phyloP scores from a whole-genome alignment of 2,797 vertebrate genomes.

The Lepilemur ruficaudatus region DNA sequence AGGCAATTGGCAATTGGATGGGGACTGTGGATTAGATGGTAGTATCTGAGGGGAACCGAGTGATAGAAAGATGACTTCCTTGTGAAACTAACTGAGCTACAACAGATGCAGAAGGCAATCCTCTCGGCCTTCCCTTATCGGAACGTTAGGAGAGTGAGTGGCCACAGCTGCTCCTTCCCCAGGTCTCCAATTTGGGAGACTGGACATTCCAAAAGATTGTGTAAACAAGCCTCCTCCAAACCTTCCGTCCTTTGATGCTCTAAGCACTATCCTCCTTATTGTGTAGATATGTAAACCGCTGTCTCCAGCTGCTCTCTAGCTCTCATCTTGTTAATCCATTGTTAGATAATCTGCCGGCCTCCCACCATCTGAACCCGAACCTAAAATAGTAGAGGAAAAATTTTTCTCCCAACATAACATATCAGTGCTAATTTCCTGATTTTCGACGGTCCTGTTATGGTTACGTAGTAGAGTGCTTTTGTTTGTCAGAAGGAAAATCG shows the following conservation, averaged over 20 bases:
- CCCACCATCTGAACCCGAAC: not conserved
- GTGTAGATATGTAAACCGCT: not conserved
- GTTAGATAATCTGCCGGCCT: not conserved
- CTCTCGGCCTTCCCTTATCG: not conserved
- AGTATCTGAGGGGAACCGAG: not conserved
- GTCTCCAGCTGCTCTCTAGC: not conserved
- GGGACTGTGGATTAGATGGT: not conserved
- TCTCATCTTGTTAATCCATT: not conserved
- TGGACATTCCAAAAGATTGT: not conserved
- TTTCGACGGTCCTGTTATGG: not conserved
- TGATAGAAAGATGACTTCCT: not conserved
- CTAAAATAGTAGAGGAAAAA: not conserved
- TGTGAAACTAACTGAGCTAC: not conserved
- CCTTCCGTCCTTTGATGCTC: not conserved
- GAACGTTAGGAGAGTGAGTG: not conserved
- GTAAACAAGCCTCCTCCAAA: not conserved
- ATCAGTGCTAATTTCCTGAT: not conserved
- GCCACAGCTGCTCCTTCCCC: not conserved
- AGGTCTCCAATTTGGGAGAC: not conserved
- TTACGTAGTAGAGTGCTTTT: not conserved
- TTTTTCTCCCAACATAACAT: not conserved
- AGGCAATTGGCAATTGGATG: not conserved
- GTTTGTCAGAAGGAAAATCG: not conserved
- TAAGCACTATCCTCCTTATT: not conserved
- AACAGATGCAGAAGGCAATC: not conserved